phyloP scores from a whole-genome alignment of 2,113 vertebrate species.

The Euleptes europaea region DNA sequence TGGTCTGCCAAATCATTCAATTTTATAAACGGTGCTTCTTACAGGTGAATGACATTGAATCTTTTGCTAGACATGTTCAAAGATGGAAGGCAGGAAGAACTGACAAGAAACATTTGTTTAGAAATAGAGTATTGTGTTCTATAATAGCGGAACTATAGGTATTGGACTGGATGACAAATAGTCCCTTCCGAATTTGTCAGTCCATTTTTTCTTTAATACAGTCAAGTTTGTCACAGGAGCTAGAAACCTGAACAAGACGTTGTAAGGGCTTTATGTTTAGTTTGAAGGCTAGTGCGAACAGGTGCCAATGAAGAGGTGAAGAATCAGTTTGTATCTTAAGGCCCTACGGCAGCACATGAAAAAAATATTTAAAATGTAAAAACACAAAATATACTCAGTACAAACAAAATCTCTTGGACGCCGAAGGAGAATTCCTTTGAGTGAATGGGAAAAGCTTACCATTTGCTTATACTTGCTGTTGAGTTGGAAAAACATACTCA shows the following conservation, averaged over 20 bases:
- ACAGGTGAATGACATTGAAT: background rate
- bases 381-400: conserved; percentile 17
- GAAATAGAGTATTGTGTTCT: background rate
- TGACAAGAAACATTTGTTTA: background rate
- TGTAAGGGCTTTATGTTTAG: background rate
- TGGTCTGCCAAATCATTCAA: background rate
- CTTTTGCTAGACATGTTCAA: background rate
- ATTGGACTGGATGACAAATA: background rate
- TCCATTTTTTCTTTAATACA: background rate
- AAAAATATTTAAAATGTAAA: background rate
- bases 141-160: background rate
- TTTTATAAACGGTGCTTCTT: background rate
- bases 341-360: background rate
- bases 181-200: background rate
- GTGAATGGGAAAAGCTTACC: background rate
- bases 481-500: background rate
- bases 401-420: background rate
- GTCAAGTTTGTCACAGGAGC: background rate
- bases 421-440: background rate
- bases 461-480: background rate
- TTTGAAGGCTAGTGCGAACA: background rate
- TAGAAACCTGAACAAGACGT: background rate
- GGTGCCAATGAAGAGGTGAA: no score
- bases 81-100: background rate
- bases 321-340: background rate